Base-by-base conservation (phyloP, 2,113 vertebrate species). In the Serilophus lunatus region DNA sequence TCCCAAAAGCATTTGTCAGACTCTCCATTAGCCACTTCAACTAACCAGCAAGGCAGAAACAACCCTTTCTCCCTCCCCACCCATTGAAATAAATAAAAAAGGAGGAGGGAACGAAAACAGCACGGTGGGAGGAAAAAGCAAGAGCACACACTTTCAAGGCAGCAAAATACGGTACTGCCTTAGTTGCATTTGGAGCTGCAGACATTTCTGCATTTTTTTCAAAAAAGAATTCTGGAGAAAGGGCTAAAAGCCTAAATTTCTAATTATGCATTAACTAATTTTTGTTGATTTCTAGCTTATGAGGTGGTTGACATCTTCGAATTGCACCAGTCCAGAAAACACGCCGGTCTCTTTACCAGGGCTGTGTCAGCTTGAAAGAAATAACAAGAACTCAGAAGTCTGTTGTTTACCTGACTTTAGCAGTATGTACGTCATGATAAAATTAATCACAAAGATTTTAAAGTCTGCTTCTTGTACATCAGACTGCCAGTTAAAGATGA, bases 1-100 rank as follows among this genome's bases (percentile, higher is more conserved):
- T 97, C 94, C 76, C 86, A 70, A 56, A 95, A 89, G 81, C 81
- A 83, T 80, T 92, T 88, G 88, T 90, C 94, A 93, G 92, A 77
- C 63, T 80, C 82, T 63, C 85, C 65, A 84, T 87, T 87, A 87
- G 49, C 81, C 84, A 82, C 35, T 40, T 75, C 40, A 57, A 49
- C 40, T 72, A 86, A 85, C 19, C 40, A 45, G 23, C 45, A 72
- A 68, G 74, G 51, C 57, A 94, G 75, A 94, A 94, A 94, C 57
- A 96, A 91, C 26, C 33, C 56, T 70, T 92, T 87, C n/a, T 33
- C 51, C 33, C 57, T 90, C 56, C 31, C 61, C 78, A 86, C 61
- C 74, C 74, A 68, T 0, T 35, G 45, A 86, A 70, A 84, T 56
- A 89, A 77, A 83, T 47, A 86, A 66, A 65, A 54, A 71, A 86